Base-by-base conservation (phyloP, 1,140 invertebrate species). In the Drusus annulatus region DNA sequence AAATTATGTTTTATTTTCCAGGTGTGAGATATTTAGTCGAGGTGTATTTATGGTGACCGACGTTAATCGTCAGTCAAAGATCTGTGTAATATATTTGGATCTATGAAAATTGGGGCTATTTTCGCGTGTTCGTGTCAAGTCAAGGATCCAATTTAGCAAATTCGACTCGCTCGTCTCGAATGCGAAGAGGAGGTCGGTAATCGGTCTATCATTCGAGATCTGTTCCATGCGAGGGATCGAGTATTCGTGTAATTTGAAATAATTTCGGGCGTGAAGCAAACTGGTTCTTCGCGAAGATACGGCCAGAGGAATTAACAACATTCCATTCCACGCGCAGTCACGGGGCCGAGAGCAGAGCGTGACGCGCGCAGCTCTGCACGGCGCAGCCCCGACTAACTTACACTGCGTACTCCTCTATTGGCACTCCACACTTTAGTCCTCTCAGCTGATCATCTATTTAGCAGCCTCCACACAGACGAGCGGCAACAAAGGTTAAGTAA, bases 211-310 rank as follows among this genome's bases (percentile, higher is more conserved):
- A 75, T 75, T 31, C 19, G 52, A 54, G 71, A 74, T 54, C 71
- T 58, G 52, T 25, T 74, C 31, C 50, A 28, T 51, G 69, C 31
- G 69, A 65, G 51, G 68, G 58, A 45, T 36, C 58, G 76, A 51
- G 76, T 74, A 78, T 81, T 81, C 52, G 71, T 75, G 76, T 71
- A 83, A 83, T 83, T 83, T 83, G 81, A 54, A 60, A 76, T 78
- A 83, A 80, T 83, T 83, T 80, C 71, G 74, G 78, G 79, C 79
- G 81, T 75, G 81, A 82, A 74, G 31, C 60, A 80, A 83, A 83
- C 82, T 83, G 82, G 82, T 83, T 83, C 77, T 28, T 52, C 36
- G 75, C 50, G 75, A 62, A 60, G 76, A 45, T 45, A 76, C 82
- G 76, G 76, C 76, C 75, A 36, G 74, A 54, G 58, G 74, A 79